Conservation (phyloP, 1,140 invertebrate species). For the Trachymyrmex septentrionalis region DNA sequence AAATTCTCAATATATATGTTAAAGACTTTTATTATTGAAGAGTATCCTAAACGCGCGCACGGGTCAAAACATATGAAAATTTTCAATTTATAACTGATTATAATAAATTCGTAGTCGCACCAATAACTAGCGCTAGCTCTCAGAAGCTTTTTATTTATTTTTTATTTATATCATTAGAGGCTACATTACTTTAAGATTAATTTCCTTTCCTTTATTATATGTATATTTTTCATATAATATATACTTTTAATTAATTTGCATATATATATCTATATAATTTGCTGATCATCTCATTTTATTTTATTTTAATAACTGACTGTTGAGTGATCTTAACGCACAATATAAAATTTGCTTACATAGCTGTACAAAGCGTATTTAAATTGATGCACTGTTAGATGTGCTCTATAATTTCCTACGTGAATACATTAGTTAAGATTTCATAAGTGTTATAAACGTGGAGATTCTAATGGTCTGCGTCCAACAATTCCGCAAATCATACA, state of each 20-base stretch:
- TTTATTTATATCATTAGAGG: too few relatives aligned
- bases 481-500: conserved; percentile 39
- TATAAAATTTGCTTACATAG: conserved; percentile 36
- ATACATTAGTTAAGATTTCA: conserved; percentile 46
- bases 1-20: too few relatives aligned
- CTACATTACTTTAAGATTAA: too few relatives aligned
- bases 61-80: too few relatives aligned
- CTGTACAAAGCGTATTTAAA: conserved; percentile 36
- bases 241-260: background rate
- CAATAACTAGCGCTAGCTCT: too few relatives aligned
- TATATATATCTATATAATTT: background rate
- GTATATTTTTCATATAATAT: too few relatives aligned
- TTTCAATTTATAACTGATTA: too few relatives aligned
- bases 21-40: too few relatives aligned
- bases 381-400: background rate
- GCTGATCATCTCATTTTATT: conserved; percentile 2
- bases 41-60: too few relatives aligned
- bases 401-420: conserved; percentile 14
- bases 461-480: conserved; percentile 47
- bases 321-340: conserved; percentile 12
- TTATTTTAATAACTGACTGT: conserved; percentile 18
- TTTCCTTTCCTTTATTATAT: too few relatives aligned
- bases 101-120: too few relatives aligned
- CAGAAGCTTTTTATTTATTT: too few relatives aligned
- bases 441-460: conserved; percentile 2